Base-by-base conservation (phyloP, 1,140 invertebrate genomes). In the Ganaspis sp. region DNA sequence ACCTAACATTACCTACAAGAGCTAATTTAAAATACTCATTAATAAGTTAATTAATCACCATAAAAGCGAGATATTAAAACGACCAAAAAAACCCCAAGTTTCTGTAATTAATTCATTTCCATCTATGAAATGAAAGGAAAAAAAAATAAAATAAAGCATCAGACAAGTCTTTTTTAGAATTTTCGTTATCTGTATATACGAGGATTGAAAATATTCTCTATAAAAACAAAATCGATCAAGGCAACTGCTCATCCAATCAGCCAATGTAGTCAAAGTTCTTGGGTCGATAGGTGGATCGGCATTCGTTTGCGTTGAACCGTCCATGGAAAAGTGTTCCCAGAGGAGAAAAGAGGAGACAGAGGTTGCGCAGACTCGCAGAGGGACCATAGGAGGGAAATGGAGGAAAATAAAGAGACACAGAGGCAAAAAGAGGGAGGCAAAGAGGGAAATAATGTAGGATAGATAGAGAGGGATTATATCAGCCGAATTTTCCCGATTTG, bases 401-500 rank as follows among this genome's bases (percentile, higher is more conserved):
- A 54, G 58, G 69, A 76, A 70, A 77, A 77, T 77, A 79, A 72
- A 71, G 74, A 72, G 77, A 70, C 53, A 82, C 53, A 64, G 78
- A 78, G 71, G 45, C 72, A 58, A 38, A 42, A 49, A 74, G 54
- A 71, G 34, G 58, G 58, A 21, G 54, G 64, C 49, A 74, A 54
- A 74, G 40, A 70, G 40, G 42, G 70, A 82, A 82, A 82, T 82
- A 75, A 82, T 76, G 69, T 49, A 74, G 58, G 75, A 70, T 26
- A 29, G 58, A 75, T 70, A 76, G 69, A 72, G 70, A 76, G 53
- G 3, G 38, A 54, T 15, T 15, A n/a, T 12, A 23, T 15, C 19
- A 29, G 15, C 79, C 73, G 84, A 86, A 70, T 21, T 53, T 69
- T 71, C 49, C 74, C 83, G 80, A 81, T 75, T 74, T 74, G 49